A percentile compares a stretch with the other conserved stretches of the same genome.
These are phyloP conservation scores for Meloidogyne exigua DNA, from an alignment of 1,140 invertebrate species.

Conservation along the genomic window DNA sequence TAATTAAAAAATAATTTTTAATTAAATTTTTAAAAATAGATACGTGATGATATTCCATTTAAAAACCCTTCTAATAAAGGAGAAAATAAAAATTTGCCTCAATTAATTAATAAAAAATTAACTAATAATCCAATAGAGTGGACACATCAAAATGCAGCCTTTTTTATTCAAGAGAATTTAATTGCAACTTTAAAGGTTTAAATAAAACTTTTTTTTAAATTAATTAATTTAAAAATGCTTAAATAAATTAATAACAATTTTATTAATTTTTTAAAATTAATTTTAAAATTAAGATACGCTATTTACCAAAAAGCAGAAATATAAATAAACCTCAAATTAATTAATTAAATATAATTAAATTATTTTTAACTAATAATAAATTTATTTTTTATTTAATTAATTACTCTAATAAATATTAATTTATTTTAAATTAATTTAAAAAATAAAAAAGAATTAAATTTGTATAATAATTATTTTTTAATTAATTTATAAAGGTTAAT, in stretches of 20 bases:
- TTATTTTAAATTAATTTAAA: no score
- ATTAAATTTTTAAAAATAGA: conserved; percentile 26
- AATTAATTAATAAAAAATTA: conserved; percentile 51
- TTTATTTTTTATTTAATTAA: no score
- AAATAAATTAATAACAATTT: background rate
- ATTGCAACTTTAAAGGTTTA: conserved; percentile 37
- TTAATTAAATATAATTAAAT: no score
- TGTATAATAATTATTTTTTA: no score
- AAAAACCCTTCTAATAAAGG: conserved; percentile 62
- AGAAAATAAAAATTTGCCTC: conserved; percentile 55
- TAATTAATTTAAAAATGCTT: background rate
- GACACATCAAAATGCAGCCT: conserved; percentile 46
- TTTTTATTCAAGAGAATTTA: conserved; percentile 43
- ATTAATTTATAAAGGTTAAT: no score
- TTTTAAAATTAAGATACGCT: conserved; percentile 13
- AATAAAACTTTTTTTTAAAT: background rate
- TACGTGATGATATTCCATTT: conserved; percentile 53
- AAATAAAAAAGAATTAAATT: no score
- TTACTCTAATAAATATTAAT: no score
- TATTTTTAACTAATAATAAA: no score
- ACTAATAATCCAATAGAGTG: conserved; percentile 50
- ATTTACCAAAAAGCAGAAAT: conserved; percentile 41
- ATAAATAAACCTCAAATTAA: conserved; percentile 15
- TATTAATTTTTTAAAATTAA: no score
- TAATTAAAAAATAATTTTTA: conserved; percentile 10